These are phyloP conservation scores for Pseudomyrmex gracilis DNA, from an alignment of 1,140 invertebrate species.

Conservation along the genomic window DNA sequence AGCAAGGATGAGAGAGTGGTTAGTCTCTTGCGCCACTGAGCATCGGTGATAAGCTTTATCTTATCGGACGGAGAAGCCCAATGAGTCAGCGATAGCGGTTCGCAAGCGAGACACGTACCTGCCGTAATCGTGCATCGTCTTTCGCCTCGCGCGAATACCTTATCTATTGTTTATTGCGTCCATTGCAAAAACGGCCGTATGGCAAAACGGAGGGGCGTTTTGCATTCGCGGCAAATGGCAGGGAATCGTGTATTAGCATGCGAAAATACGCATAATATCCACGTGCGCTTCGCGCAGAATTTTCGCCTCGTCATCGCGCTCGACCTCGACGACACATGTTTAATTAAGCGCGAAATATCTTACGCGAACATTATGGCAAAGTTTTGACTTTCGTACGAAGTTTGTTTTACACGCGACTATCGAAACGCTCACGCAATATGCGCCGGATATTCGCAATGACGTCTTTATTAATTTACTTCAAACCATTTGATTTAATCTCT, in stretches of 20 bases:
- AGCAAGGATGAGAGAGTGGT: slow-evolving; percentile 51
- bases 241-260: slow-evolving; percentile 56
- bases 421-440: too few species aligned
- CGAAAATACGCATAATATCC: slow-evolving; percentile 25
- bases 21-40: slow-evolving; percentile 9
- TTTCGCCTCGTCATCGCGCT: slow-evolving; percentile 24
- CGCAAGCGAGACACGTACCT: slow-evolving; percentile 47
- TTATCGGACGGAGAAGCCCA: slow-evolving; percentile 54
- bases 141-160: slow-evolving; percentile 51
- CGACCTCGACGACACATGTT: slow-evolving; percentile 14
- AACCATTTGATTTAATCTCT: too few species aligned
- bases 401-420: slow-evolving; percentile 4
- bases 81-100: slow-evolving; percentile 50
- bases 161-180: slow-evolving; percentile 61
- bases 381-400: background rate
- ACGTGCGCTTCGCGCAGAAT: slow-evolving; percentile 24
- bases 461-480: background rate
- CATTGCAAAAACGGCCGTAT: slow-evolving; percentile 41
- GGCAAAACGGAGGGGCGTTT: slow-evolving; percentile 37
- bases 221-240: slow-evolving; percentile 44
- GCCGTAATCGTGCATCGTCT: slow-evolving; percentile 56
- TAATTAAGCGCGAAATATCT: slow-evolving; percentile 15
- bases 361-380: background rate
- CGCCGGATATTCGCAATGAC: background rate
- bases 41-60: slow-evolving; percentile 66